Evolutionary conservation across 1,140 invertebrate genomes (phyloP), one percentile per base, ranked within the genome.

Genomic region (Uloborus diversus): DNA sequence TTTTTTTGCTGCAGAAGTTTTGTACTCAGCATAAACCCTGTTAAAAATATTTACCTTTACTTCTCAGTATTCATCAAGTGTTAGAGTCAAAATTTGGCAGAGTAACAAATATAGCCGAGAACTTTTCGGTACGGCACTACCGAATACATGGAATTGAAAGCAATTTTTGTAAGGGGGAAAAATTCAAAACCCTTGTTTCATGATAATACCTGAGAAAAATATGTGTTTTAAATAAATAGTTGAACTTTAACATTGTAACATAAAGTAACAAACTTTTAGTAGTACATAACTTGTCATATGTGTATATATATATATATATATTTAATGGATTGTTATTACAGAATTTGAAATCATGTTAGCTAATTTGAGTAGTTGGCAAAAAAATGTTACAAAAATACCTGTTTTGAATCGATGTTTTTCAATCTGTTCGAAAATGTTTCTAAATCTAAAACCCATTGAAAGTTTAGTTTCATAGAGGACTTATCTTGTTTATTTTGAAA

Each of bases 401-500:
- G 27, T 51, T 75, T 42, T 25, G 71, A 64, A 14, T 75, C 71
- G 4, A 33, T 23, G 23, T 32, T 64, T 75, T 27, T 75, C 47
- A 75, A 53, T 14, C 53, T 62, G 27, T 47, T 62, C 11, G 53
- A 28, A 35, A 75, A 42, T 3, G 57, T 17, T 51, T 75, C 64
- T 49, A 47, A 53, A 64, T 75, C 71, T 17, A 53, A 28, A 35
- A n/a, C 20, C 27, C 28, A 75, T 20, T 53, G 61, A 56, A 75
- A 14, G 7, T 59, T 25, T 13, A 51, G 23, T 33, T 75, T 75
- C 14, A n/a, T 11, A 37, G 37, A 61, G 32, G 57, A 37, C 42
- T 75, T 75, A 23, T 61, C 56, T 75, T 75, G 71, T 35, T 28
- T 51, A 35, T 20, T 62, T 51, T 62, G 25, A 53, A 75, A 75